Evolutionary conservation across 2,797 vertebrate species (phyloP).

Genomic region (Lutjanus campechanus): DNA sequence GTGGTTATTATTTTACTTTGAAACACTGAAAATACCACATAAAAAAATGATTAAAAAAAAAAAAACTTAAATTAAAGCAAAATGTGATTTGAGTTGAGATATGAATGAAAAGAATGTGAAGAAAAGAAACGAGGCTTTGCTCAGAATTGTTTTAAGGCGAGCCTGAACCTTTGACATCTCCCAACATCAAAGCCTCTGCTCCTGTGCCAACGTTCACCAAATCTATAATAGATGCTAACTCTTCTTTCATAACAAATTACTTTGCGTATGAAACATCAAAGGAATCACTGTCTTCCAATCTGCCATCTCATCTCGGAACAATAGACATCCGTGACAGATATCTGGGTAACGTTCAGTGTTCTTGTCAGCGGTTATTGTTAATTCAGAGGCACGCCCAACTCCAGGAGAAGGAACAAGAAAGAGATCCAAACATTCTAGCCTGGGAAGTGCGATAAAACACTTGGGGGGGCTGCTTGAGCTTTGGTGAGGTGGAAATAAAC

Average conservation of each 20-base stretch:
- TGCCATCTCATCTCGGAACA: slow-evolving; percentile 55
- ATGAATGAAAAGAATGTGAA: neutral
- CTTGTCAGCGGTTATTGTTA: slow-evolving; percentile 68
- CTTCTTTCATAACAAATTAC: slow-evolving; percentile 72
- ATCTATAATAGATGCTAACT: slow-evolving; percentile 78
- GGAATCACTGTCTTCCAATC: slow-evolving; percentile 63
- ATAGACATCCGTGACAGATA: slow-evolving; percentile 48
- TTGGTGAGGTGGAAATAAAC: slow-evolving; percentile 57
- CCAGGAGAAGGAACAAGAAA: slow-evolving; percentile 39
- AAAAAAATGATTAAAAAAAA: neutral
- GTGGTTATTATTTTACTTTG: too few species aligned
- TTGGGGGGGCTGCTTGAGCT: slow-evolving; percentile 14
- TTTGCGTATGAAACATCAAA: slow-evolving; percentile 67
- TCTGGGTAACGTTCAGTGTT: slow-evolving; percentile 55
- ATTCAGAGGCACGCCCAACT: slow-evolving; percentile 59
- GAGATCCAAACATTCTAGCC: slow-evolving; percentile 33
- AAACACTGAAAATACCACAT: too few species aligned
- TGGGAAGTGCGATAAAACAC: slow-evolving; percentile 56
- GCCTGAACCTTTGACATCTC: slow-evolving; percentile 63
- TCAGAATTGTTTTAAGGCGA: slow-evolving; percentile 34
- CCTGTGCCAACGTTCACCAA: slow-evolving; percentile 62
- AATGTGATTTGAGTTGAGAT: neutral
- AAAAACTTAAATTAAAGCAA: neutral
- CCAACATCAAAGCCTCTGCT: slow-evolving; percentile 76
- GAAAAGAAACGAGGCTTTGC: slow-evolving; percentile 14